A percentile compares a stretch with the other conserved stretches of the same genome.
Conservation (phyloP, 2,113 vertebrate species). For the Dolichotis patagonum region DNA sequence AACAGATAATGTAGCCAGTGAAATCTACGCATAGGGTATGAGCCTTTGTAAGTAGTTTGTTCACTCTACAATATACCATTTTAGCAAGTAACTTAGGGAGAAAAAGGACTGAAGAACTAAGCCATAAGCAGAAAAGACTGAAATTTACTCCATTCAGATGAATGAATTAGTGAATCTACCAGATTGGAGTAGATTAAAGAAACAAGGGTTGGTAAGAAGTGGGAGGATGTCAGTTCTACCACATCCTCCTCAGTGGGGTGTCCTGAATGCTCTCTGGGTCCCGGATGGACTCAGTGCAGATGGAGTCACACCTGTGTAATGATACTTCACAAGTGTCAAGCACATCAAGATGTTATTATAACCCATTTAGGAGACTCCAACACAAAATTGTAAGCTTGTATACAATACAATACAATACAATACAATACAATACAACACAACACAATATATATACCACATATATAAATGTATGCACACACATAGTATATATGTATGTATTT, state of each 20-base stretch:
- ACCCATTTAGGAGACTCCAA: background rate
- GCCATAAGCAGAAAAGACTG: background rate
- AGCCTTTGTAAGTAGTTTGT: background rate
- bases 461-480: background rate
- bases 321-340: background rate
- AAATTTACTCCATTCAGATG: background rate
- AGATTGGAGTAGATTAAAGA: background rate
- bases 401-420: background rate
- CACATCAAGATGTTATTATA: background rate
- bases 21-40: background rate
- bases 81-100: constrained; percentile 5
- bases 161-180: background rate
- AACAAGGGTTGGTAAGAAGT: background rate
- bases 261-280: too few relatives aligned
- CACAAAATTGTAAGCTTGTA: background rate
- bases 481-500: background rate
- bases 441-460: background rate
- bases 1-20: background rate
- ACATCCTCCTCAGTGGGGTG: background rate
- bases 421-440: too few relatives aligned
- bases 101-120: background rate
- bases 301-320: background rate
- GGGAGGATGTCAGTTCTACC: background rate
- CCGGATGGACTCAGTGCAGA: background rate
- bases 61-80: background rate